These are phyloP conservation scores for Gobius niger DNA, from an alignment of 2,113 vertebrate species.

Conservation along the genomic window DNA sequence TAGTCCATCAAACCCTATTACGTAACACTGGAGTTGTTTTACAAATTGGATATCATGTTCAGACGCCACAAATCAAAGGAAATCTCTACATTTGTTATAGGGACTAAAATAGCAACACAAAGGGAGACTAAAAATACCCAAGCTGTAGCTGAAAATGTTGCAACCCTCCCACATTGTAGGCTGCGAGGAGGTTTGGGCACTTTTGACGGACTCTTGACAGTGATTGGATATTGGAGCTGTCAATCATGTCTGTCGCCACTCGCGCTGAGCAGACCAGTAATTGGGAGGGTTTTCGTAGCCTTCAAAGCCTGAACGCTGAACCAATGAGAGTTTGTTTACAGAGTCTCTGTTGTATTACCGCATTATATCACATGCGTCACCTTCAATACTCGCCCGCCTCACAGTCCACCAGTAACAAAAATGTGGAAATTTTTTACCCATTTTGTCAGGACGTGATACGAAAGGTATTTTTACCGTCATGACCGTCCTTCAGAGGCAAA, in stretches of 20 bases:
- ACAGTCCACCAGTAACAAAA: too few species aligned
- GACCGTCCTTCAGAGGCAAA: too few species aligned
- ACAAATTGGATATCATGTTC: not conserved
- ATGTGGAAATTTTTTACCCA: too few species aligned
- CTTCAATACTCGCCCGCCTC: too few species aligned
- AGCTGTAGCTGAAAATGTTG: not conserved
- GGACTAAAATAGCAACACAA: conserved; percentile 4
- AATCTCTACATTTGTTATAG: not conserved
- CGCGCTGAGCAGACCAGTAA: not conserved
- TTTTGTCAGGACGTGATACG: too few species aligned
- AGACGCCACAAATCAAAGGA: not conserved
- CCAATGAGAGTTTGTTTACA: not conserved
- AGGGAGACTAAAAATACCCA: not conserved
- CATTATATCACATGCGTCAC: too few species aligned
- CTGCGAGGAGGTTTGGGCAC: not conserved
- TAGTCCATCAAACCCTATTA: not conserved
- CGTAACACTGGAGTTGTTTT: not conserved
- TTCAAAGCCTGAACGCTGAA: not conserved
- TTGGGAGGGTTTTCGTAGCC: not conserved
- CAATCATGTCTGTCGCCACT: not conserved
- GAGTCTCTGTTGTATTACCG: too few species aligned
- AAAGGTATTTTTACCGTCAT: too few species aligned
- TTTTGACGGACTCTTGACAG: not conserved
- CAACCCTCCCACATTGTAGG: not conserved
- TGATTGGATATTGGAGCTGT: conserved; percentile 4